Evolutionary conservation across 2,797 vertebrate genomes (phyloP), one percentile per base, ranked within the genome.

Genomic region (Manis pentadactyla): DNA sequence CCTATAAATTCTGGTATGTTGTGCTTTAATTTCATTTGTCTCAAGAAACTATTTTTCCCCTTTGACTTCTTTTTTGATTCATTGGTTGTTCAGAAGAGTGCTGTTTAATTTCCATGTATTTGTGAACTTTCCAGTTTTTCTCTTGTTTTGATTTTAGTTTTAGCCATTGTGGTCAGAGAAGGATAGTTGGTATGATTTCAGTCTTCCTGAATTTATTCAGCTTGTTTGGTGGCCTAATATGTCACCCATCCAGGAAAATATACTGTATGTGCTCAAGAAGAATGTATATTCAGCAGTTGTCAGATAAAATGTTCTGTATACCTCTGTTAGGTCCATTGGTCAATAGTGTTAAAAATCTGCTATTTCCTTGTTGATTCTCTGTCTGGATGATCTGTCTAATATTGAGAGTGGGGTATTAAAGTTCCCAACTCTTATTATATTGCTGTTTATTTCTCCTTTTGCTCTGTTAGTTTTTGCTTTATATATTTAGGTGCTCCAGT

Each of bases 381-480:
- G 81, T 25, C 46, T 78, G 49, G 12, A 37, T 75, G 57, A 39
- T 25, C 6, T 59, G 8, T 59, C 31, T 9, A 8, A 46, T 0
- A 7, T 34, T 63, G 25, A 63, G 18, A 75, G 7, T 29, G 17
- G 7, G 17, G 46, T 10, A 4, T 34, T 85, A 25, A 68, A 21
- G 9, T 27, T 46, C 10, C 42, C 1, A 29, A 0, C 25, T 19
- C 2, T 34, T 21, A 19, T n/a, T 3, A 5, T 10, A 1, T 49
- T 51, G 4, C 25, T 37, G 14, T 23, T 29, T 23, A 7, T 21
- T 3, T 39, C 42, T 10, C n/a, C 42, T 31, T 21, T 63, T 14
- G 42, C 31, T 61, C 85, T 37, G 17, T 14, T 5, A 14, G 11
- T 34, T 2, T 74, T 63, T 21, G 9, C 69, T 51, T 21, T 63